Conservation (phyloP, 2,797 vertebrate species). For the Brachyrhaphis roseni region DNA sequence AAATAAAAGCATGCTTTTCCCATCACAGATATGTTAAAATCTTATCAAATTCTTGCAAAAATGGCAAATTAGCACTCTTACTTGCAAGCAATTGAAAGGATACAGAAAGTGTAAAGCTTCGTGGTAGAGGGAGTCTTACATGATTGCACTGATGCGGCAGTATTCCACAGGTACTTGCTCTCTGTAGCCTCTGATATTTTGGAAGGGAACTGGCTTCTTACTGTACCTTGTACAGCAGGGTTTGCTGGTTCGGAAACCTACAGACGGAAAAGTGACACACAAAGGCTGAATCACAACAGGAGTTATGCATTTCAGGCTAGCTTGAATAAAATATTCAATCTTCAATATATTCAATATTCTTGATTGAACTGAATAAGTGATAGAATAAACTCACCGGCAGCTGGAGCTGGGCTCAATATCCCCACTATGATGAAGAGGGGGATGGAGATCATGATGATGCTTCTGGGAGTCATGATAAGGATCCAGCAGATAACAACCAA, state of each 20-base stretch:
- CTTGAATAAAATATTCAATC: too few relatives aligned
- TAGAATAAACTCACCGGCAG: constrained; percentile 65
- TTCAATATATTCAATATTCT: too few relatives aligned
- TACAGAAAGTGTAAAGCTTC: background rate
- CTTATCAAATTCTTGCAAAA: background rate
- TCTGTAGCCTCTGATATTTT: constrained; percentile 63
- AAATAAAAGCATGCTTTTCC: background rate
- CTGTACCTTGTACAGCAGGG: constrained; percentile 74
- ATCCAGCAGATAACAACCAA: background rate
- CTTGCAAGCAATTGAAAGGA: background rate
- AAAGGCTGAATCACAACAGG: background rate
- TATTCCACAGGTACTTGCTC: constrained; percentile 62
- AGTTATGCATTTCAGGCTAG: background rate
- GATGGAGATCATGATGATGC: constrained; percentile 30
- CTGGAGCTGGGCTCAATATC: constrained; percentile 39
- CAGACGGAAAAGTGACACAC: constrained; percentile 19
- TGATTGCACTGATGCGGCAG: constrained; percentile 76
- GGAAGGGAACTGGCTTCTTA: constrained; percentile 46
- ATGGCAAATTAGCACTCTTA: background rate
- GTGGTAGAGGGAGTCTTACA: constrained; percentile 68
- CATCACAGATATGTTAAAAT: background rate
- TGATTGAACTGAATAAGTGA: background rate
- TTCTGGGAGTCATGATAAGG: constrained; percentile 62
- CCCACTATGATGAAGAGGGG: constrained; percentile 57
- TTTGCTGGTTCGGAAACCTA: constrained; percentile 37